Conservation (phyloP, 1,140 invertebrate genomes). For the Caerostris extrusa region DNA sequence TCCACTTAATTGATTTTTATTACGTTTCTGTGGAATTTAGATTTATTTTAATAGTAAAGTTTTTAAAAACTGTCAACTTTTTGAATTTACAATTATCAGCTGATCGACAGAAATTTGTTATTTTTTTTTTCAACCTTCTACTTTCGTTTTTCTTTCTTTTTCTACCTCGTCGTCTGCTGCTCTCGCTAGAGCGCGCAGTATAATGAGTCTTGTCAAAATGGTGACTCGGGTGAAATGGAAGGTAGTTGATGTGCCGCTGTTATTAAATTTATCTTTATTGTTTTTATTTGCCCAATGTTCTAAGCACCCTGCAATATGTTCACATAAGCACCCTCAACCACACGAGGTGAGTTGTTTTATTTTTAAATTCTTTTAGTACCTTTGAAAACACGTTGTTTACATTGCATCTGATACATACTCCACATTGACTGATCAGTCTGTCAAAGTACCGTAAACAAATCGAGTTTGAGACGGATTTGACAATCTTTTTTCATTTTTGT, state of each 20-base stretch:
- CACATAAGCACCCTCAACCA: constrained; percentile 70
- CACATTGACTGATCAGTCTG: constrained; percentile 1
- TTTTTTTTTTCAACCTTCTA: constrained; percentile 5
- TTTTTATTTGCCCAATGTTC: constrained; percentile 57
- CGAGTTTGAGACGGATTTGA: not conserved
- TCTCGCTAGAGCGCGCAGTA: constrained; percentile 73
- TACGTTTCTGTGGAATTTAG: no score
- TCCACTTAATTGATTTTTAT: no score
- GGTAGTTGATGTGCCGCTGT: constrained; percentile 45
- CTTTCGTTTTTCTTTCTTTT: constrained; percentile 56
- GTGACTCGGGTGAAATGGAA: constrained; percentile 74
- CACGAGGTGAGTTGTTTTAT: constrained; percentile 64
- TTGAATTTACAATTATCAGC: not conserved
- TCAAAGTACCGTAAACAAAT: constrained; percentile 61
- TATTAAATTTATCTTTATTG: constrained; percentile 59
- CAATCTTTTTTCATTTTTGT: not conserved
- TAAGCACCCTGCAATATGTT: constrained; percentile 57
- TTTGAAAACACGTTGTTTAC: constrained; percentile 71
- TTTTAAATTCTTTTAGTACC: not conserved
- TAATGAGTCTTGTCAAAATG: constrained; percentile 76
- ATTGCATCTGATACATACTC: constrained; percentile 49
- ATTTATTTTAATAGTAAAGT: no score
- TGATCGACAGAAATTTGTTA: not conserved
- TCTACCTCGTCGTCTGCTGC: constrained; percentile 43
- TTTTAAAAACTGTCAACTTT: not conserved